Conservation (phyloP, 64 coral and sea anemone species). For the Hydrozoanthus tunicans region DNA sequence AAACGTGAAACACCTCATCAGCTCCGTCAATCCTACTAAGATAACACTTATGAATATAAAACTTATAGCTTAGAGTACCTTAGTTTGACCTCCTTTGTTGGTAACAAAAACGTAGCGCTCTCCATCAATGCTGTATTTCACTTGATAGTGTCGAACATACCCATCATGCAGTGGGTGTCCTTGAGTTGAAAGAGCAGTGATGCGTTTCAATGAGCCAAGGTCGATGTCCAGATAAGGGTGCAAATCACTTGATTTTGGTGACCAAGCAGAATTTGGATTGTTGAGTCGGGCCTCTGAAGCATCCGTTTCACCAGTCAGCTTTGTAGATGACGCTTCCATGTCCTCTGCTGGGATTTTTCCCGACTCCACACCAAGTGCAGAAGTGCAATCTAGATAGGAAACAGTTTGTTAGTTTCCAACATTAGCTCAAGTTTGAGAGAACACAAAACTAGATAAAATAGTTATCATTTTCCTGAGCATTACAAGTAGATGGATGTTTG, state of each 20-base stretch:
- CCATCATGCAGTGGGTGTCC: conserved; percentile 55
- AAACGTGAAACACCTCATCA: too few species aligned
- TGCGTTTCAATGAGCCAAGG: conserved; percentile 20
- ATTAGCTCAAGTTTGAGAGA: neutral
- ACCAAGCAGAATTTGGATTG: conserved; percentile 63
- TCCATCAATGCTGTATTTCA: conserved; percentile 63
- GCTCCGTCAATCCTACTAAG: too few species aligned
- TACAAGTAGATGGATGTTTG: too few species aligned
- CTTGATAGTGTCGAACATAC: conserved; percentile 53
- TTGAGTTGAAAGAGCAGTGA: conserved; percentile 72
- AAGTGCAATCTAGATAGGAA: conserved; percentile 25
- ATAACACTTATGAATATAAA: too few species aligned
- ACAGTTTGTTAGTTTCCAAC: neutral
- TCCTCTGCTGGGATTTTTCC: conserved; percentile 24
- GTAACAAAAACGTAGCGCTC: conserved; percentile 7
- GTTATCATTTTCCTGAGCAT: too few species aligned
- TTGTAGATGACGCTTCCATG: conserved; percentile 55
- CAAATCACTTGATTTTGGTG: conserved; percentile 31
- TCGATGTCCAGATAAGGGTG: conserved; percentile 47
- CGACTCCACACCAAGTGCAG: conserved; percentile 52
- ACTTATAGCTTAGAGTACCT: conserved; percentile 10
- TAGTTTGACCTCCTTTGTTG: neutral
- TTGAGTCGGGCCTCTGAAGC: conserved; percentile 44
- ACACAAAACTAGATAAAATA: neutral
- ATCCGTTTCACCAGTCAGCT: conserved; percentile 5